phyloP scores from a whole-genome alignment of 2,888 invertebrate genomes.

The Callyntrura guangdongensis region DNA sequence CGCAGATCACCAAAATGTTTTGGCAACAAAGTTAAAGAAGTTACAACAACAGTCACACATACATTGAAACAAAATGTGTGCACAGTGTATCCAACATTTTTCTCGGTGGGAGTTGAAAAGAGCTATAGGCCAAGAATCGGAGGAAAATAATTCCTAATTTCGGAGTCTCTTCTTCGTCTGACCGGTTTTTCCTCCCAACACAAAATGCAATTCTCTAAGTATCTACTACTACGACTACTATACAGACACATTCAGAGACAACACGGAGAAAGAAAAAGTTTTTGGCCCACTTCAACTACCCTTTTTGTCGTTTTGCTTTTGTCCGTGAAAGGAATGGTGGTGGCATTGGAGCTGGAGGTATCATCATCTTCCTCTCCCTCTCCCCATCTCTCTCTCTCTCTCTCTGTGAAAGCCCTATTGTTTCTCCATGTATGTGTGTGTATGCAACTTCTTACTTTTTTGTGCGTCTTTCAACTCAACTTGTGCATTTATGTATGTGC shows the following conservation, averaged over 20 bases:
- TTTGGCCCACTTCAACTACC: slow-evolving; percentile 66
- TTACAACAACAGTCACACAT: background rate
- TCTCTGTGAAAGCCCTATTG: slow-evolving; percentile 13
- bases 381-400: background rate
- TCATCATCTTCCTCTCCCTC: slow-evolving; percentile 50
- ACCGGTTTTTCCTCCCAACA: slow-evolving; percentile 7
- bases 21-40: background rate
- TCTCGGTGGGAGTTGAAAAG: slow-evolving; percentile 12
- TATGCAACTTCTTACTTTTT: slow-evolving; percentile 22
- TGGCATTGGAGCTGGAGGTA: slow-evolving; percentile 32
- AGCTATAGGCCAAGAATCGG: slow-evolving; percentile 60
- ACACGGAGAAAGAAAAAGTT: slow-evolving; percentile 20
- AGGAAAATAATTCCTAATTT: slow-evolving; percentile 69
- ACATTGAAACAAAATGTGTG: slow-evolving; percentile 5
- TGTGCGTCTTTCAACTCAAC: slow-evolving; percentile 48
- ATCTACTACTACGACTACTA: background rate
- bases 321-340: slow-evolving; percentile 2
- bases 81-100: background rate
- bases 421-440: background rate
- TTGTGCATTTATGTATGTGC: slow-evolving; percentile 63
- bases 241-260: background rate
- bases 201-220: background rate
- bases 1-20: slow-evolving; percentile 2
- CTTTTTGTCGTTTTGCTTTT: slow-evolving; percentile 64
- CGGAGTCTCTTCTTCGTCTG: slow-evolving; percentile 49